These are phyloP conservation scores for Cepaea hortensis DNA, from an alignment of 2,888 invertebrate species.

Conservation along the genomic window DNA sequence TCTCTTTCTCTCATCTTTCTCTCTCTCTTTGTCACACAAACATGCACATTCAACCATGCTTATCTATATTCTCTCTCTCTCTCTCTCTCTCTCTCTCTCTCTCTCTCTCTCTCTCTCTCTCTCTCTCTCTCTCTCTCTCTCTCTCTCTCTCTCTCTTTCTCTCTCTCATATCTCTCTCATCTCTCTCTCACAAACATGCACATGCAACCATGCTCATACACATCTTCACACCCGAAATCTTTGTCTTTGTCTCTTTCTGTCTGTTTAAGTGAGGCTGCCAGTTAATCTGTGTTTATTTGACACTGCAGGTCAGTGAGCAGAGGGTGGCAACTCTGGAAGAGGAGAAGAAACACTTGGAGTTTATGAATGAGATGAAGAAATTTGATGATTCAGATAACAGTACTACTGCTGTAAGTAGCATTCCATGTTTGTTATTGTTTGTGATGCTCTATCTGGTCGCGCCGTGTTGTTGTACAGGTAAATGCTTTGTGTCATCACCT, in stretches of 20 bases:
- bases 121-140: background rate
- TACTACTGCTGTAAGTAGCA: conserved; percentile 60
- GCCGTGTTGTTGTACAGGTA: no score
- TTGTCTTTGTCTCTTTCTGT: background rate
- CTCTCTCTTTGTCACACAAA: no score
- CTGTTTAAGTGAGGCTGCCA: no score
- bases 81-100: background rate
- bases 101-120: background rate
- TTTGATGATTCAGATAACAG: conserved; percentile 80
- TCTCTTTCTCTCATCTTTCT: no score
- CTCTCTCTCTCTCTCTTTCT: background rate
- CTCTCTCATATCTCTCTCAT: background rate
- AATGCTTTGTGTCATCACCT: no score
- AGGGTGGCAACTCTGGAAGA: conserved; percentile 94
- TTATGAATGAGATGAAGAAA: conserved; percentile 94
- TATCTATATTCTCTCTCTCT: background rate
- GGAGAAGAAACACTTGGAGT: conserved; percentile 97
- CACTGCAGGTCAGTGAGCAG: conserved; percentile 87
- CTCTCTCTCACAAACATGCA: background rate
- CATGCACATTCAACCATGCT: background rate
- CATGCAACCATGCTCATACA: background rate
- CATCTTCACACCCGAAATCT: background rate
- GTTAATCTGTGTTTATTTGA: no score
- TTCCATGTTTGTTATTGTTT: background rate
- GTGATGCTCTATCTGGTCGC: no score